phyloP scores from a whole-genome alignment of 2,888 invertebrate species.

The Pteria penguin region DNA sequence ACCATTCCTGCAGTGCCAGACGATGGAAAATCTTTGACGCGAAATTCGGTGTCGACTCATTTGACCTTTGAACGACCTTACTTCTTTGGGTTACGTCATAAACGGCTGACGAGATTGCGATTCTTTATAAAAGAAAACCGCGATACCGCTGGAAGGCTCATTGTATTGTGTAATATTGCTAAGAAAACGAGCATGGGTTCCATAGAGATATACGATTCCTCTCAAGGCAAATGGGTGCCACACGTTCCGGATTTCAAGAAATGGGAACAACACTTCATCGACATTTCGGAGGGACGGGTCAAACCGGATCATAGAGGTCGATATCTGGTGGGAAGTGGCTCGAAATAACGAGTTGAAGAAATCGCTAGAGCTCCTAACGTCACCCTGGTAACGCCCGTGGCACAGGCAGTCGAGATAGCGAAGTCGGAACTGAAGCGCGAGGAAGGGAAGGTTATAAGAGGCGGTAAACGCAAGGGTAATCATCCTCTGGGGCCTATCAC shows the following conservation, averaged over 20 bases:
- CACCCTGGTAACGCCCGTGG: constrained; percentile 28
- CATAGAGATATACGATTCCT: constrained; percentile 33
- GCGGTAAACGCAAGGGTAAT: not conserved
- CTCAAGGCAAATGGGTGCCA: constrained; percentile 28
- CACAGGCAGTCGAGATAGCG: constrained; percentile 31
- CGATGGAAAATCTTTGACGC: not conserved
- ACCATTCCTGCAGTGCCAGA: not conserved
- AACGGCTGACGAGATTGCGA: not conserved
- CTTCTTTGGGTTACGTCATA: not conserved
- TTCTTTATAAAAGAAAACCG: not conserved
- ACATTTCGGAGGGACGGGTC: constrained; percentile 18
- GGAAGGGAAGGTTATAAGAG: constrained; percentile 10
- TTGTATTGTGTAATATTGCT: constrained; percentile 1
- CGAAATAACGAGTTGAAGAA: not conserved
- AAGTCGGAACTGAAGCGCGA: constrained; percentile 31
- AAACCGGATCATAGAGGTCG: constrained; percentile 13
- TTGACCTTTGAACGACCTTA: not conserved
- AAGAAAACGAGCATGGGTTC: constrained; percentile 16
- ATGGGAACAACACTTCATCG: constrained; percentile 28
- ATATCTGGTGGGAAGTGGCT: constrained; percentile 13
- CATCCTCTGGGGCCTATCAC: not conserved
- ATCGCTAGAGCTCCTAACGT: not conserved
- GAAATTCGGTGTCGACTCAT: not conserved
- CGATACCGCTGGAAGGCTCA: not conserved
- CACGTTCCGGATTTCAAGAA: constrained; percentile 22